Evolutionary conservation across 2,113 vertebrate species (phyloP).

Genomic region (Saguinus imperator): DNA sequence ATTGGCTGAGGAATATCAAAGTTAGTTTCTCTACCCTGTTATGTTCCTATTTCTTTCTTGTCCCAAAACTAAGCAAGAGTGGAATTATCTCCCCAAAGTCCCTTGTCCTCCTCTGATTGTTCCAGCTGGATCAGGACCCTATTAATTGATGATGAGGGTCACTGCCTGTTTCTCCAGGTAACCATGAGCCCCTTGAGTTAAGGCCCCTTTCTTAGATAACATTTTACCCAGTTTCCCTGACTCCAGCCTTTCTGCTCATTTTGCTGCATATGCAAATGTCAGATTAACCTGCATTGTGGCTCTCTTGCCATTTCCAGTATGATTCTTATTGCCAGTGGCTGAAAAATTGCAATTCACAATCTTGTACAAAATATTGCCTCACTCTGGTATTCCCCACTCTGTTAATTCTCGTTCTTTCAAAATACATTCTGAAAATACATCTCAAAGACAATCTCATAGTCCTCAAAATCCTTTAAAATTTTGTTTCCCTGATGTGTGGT

Average conservation of each 20-base stretch:
- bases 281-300: background rate
- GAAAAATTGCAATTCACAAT: background rate
- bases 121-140: no score
- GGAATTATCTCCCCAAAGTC: no score
- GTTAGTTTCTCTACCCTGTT: background rate
- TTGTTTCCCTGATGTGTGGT: background rate
- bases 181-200: background rate
- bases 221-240: background rate
- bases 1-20: background rate
- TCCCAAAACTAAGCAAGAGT: background rate
- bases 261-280: background rate
- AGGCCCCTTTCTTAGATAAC: background rate
- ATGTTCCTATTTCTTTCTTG: background rate
- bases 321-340: background rate
- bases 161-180: background rate
- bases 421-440: background rate
- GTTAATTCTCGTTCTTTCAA: background rate
- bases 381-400: no score
- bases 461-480: background rate
- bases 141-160: background rate
- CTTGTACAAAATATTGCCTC: background rate
- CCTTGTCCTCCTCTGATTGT: background rate
- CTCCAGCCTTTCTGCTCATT: background rate
- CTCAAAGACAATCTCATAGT: background rate
- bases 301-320: background rate